These are phyloP conservation scores for Apodemia zela DNA, from an alignment of 2,888 invertebrate species.

Conservation along the genomic window DNA sequence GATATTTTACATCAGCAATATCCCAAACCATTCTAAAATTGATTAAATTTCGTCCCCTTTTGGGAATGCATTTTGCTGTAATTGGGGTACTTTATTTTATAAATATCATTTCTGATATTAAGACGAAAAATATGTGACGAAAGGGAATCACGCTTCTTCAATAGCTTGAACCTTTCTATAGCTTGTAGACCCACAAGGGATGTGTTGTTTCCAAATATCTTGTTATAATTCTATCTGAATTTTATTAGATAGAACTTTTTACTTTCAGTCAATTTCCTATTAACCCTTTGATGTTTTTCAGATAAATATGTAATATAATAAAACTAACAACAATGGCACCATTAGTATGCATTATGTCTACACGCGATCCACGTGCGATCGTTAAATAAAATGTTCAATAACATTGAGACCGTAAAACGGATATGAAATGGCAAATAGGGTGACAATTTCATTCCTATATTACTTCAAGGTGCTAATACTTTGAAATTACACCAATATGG, in stretches of 20 bases:
- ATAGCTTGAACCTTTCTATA: too few species aligned
- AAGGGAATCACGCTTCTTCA: too few species aligned
- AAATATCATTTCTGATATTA: too few species aligned
- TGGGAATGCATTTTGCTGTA: too few species aligned
- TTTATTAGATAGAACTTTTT: neutral
- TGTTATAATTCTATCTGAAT: too few species aligned
- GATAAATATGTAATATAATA: constrained; percentile 21
- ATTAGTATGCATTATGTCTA: constrained; percentile 41
- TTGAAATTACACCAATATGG: constrained; percentile 13
- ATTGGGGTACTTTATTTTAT: too few species aligned
- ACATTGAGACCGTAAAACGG: constrained; percentile 48
- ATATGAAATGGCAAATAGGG: constrained; percentile 55
- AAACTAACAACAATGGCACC: constrained; percentile 40
- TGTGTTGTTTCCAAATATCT: too few species aligned
- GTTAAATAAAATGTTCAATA: constrained; percentile 58
- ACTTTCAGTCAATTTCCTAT: neutral
- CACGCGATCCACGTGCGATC: constrained; percentile 44
- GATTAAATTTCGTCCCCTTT: too few species aligned
- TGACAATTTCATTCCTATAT: constrained; percentile 56
- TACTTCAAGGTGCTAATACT: constrained; percentile 45
- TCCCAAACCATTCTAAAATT: too few species aligned
- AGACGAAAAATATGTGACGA: too few species aligned
- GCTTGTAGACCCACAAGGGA: too few species aligned
- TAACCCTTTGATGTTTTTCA: neutral
- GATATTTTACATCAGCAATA: too few species aligned